phyloP scores from a whole-genome alignment of 1,140 invertebrate genomes.

The Laodelphax striatellus region DNA sequence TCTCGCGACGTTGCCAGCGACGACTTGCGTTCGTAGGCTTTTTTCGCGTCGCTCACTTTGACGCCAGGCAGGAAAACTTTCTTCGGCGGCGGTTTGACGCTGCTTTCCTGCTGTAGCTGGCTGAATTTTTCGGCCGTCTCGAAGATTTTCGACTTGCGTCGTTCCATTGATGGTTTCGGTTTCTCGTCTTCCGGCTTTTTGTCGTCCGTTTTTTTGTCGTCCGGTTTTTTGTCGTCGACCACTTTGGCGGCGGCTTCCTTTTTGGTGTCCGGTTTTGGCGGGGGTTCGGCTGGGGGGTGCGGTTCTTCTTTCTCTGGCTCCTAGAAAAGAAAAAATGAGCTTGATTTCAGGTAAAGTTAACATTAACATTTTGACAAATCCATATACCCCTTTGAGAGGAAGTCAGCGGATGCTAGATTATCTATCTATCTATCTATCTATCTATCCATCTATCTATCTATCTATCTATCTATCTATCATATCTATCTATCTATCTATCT shows the following conservation, averaged over 20 bases:
- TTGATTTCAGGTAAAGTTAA: too few relatives aligned
- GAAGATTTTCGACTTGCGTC: constrained; percentile 53
- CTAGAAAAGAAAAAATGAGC: too few relatives aligned
- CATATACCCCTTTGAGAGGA: too few relatives aligned
- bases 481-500: too few relatives aligned
- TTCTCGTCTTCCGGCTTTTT: constrained; percentile 26
- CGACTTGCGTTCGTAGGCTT: constrained; percentile 69
- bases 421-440: too few relatives aligned
- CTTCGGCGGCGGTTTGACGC: constrained; percentile 48
- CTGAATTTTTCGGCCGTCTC: constrained; percentile 61
- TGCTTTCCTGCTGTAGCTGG: constrained; percentile 36
- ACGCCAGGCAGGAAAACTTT: constrained; percentile 69
- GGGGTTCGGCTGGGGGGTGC: too few relatives aligned
- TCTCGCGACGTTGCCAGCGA: constrained; percentile 29
- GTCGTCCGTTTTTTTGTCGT: constrained; percentile 23
- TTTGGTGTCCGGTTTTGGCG: background rate
- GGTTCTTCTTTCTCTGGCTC: too few relatives aligned
- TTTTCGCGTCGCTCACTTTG: constrained; percentile 70
- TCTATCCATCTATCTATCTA: too few relatives aligned
- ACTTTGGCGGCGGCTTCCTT: background rate
- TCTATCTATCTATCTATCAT: too few relatives aligned
- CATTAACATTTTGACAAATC: too few relatives aligned
- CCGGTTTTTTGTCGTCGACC: constrained; percentile 10
- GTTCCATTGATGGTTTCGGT: constrained; percentile 32
- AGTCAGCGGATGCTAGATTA: too few relatives aligned